A percentile compares a stretch with the other conserved stretches of the same genome.
phyloP scores from a whole-genome alignment of 1,140 invertebrate species.

The Drosophila mojavensis region DNA sequence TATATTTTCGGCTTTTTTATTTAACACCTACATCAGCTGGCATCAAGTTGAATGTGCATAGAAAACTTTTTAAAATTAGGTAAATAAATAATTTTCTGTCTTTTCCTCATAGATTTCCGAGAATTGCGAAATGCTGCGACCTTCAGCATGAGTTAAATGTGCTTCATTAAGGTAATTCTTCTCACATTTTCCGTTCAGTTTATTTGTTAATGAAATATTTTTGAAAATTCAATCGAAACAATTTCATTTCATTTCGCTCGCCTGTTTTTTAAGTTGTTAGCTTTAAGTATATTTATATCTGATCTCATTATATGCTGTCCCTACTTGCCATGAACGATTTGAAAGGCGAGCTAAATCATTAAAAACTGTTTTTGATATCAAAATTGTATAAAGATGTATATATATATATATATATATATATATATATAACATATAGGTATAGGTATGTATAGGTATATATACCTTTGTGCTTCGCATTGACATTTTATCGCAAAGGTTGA shows the following conservation, averaged over 20 bases:
- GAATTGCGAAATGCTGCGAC: conserved; percentile 8
- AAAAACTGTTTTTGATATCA: conserved; percentile 55
- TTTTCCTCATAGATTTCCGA: neutral
- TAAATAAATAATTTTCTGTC: neutral
- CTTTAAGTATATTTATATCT: conserved; percentile 65
- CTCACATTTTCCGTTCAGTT: conserved; percentile 43
- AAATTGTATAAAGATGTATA: conserved; percentile 30
- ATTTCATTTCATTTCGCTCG: conserved; percentile 9
- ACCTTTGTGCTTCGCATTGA: neutral
- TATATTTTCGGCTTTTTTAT: neutral
- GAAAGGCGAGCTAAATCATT: conserved; percentile 60
- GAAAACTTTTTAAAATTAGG: neutral
- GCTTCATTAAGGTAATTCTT: conserved; percentile 2
- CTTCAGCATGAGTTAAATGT: neutral
- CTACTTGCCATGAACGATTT: conserved; percentile 50
- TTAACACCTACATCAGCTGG: conserved; percentile 34
- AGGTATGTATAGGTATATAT: neutral
- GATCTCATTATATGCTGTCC: conserved; percentile 42
- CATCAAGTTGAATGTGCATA: neutral
- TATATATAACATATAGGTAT: too few species aligned
- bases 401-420: too few species aligned
- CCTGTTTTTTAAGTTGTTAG: conserved; percentile 28
- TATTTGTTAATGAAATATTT: conserved; percentile 70
- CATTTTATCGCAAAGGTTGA: conserved; percentile 59
- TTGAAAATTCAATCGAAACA: conserved; percentile 16